Conservation (phyloP, 2,113 vertebrate species). For the Colistium nudipinnis region DNA sequence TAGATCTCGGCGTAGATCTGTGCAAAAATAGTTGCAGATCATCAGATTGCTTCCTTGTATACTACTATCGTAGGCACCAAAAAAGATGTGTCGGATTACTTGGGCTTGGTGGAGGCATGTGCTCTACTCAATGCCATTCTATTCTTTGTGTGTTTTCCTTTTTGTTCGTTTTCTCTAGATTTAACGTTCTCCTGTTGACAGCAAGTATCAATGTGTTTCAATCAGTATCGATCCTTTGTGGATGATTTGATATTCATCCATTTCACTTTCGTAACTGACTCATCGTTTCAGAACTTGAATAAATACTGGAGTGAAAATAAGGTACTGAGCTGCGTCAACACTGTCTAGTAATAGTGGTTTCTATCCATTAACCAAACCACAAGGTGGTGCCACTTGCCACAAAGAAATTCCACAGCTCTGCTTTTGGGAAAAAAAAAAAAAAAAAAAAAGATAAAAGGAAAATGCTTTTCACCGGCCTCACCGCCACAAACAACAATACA, state of each 20-base stretch:
- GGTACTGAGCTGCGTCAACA: not conserved
- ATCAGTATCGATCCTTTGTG: not conserved
- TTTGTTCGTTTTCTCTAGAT: too few species aligned
- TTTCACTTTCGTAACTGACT: not conserved
- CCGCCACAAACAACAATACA: constrained; percentile 50
- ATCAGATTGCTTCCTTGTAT: too few species aligned
- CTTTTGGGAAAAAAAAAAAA: constrained; percentile 8
- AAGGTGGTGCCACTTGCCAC: constrained; percentile 58
- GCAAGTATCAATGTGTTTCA: too few species aligned
- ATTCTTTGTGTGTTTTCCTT: too few species aligned
- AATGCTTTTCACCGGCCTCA: constrained; percentile 40
- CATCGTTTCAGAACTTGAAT: not conserved
- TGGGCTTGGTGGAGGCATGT: too few species aligned
- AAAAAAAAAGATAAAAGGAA: not conserved
- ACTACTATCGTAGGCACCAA: too few species aligned
- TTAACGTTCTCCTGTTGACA: too few species aligned
- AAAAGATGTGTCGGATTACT: too few species aligned
- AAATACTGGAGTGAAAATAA: not conserved
- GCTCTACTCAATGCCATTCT: too few species aligned
- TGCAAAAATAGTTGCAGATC: too few species aligned
- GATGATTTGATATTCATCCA: not conserved
- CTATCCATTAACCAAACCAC: too few species aligned
- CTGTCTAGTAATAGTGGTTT: not conserved
- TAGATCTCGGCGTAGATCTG: too few species aligned
- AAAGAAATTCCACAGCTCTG: constrained; percentile 23